Percentiles rank a stretch among this genome's conserved stretches.
Evolutionary conservation across 2,888 invertebrate species (phyloP).

Genomic region (Sesia bembeciformis): DNA sequence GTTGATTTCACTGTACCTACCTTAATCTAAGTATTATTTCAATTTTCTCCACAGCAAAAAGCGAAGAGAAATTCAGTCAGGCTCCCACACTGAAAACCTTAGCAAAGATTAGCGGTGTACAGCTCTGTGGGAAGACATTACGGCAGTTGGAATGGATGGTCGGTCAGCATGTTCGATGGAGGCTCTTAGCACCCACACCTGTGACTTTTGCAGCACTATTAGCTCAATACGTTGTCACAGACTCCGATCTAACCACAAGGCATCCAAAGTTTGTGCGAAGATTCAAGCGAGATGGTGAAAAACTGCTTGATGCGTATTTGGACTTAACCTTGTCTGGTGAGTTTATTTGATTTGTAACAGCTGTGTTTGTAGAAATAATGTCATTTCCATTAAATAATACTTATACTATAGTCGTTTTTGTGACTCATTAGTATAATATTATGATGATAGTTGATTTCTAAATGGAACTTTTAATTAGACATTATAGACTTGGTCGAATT

Average conservation of each 20-base stretch:
- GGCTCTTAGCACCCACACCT: conserved; percentile 53
- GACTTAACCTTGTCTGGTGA: conserved; percentile 60
- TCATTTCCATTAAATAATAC: too few species aligned
- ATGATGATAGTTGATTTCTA: too few species aligned
- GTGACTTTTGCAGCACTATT: conserved; percentile 53
- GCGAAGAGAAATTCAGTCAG: conserved; percentile 55
- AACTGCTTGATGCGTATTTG: conserved; percentile 47
- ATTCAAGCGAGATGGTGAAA: conserved; percentile 52
- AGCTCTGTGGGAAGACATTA: conserved; percentile 56
- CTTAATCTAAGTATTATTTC: neutral
- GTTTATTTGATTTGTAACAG: conserved; percentile 9
- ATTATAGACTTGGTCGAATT: too few species aligned
- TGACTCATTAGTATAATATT: too few species aligned
- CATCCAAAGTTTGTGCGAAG: conserved; percentile 55
- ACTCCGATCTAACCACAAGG: conserved; percentile 46
- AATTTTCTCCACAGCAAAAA: conserved; percentile 39
- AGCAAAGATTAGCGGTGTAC: conserved; percentile 45
- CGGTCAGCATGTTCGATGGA: conserved; percentile 57
- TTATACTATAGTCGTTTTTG: too few species aligned
- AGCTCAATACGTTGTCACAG: conserved; percentile 52
- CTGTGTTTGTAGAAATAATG: too few species aligned
- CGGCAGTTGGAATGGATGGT: conserved; percentile 66
- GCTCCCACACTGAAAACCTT: conserved; percentile 53
- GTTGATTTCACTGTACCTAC: too few species aligned
- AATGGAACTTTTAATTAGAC: too few species aligned